Conservation (phyloP, 2,113 vertebrate species). For the Poecilia latipinna region DNA sequence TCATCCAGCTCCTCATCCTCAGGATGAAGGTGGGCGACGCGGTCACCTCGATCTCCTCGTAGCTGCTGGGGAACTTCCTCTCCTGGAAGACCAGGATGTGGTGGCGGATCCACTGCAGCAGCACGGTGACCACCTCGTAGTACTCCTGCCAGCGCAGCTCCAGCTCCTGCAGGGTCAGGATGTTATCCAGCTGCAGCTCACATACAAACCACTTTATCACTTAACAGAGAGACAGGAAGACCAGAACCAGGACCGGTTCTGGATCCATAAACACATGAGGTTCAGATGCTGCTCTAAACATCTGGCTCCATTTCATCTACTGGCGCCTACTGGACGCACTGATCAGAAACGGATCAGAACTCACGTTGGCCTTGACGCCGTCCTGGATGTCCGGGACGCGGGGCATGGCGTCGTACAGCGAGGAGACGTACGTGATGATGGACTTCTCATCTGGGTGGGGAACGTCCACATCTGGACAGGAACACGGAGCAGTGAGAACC, state of each 20-base stretch:
- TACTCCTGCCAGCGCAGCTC: conserved; percentile 97
- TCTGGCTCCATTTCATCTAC: too few relatives aligned
- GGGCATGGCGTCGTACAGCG: conserved; percentile 94
- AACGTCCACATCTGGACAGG: conserved; percentile 78
- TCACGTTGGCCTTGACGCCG: conserved; percentile 89
- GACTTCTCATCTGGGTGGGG: conserved; percentile 83
- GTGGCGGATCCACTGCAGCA: conserved; percentile 93
- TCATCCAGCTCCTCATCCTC: neutral
- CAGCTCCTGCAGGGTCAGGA: conserved; percentile 82
- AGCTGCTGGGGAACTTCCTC: conserved; percentile 88
- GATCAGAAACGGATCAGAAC: conserved; percentile 32
- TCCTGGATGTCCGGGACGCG: conserved; percentile 88
- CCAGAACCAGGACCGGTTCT: too few relatives aligned
- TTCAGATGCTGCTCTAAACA: too few relatives aligned
- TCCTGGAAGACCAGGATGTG: conserved; percentile 89
- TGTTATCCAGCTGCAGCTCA: too few relatives aligned
- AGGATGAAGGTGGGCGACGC: neutral
- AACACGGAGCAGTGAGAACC: neutral
- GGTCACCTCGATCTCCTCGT: conserved; percentile 92
- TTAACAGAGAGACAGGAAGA: too few relatives aligned
- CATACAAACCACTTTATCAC: too few relatives aligned
- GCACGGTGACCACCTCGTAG: conserved; percentile 88
- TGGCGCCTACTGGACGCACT: too few relatives aligned
- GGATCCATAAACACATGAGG: too few relatives aligned
- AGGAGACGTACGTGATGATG: conserved; percentile 84